Evolutionary conservation across 2,888 invertebrate genomes (phyloP), one percentile per base, ranked within the genome.

Genomic region (Cataglyphis livida): DNA sequence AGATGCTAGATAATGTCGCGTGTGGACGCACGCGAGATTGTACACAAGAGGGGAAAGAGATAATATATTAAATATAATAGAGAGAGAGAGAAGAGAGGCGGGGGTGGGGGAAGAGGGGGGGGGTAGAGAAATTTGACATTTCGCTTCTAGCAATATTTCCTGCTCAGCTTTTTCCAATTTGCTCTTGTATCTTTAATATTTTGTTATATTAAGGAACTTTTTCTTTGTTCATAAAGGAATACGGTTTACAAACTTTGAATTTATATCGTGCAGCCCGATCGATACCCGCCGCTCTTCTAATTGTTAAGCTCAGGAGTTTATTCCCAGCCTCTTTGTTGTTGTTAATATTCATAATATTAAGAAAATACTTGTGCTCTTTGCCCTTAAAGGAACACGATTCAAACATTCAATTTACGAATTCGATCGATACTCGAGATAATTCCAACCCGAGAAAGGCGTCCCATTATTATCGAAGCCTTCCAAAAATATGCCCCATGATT

Each of bases 401-500:
- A 7, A 38, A 41, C n/a, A 28, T n/a, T 41, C 2, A 62, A 73
- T 41, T 61, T 57, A 35, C 15, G 1, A 21, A 54, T 71, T 38
- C 18, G 18, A 54, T 57, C 3, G 18, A 51, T 65, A 54, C 3
- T 15, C n/a, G 7, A 3, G 18, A 32, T 15, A 35, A 35, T 62
- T 65, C 3, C 54, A 12, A 75, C 12, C 21, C 21, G 21, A 48
- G 1, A 51, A 48, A 28, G 28, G 28, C 38, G 28, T 10, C 3
- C 28, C 70, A 41, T 44, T 41, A 64, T 76, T 68, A 4, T 57
- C 32, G 28, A 70, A 78, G 21, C 4, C 38, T 57, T 57, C 41
- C 15, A 57, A 78, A 78, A 78, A 78, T 78, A 44, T 59, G 21
- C 51, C 15, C 28, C 57, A 21, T 78, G 71, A 78, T 32, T 66